These are phyloP conservation scores for Brachynemurus nebulosus DNA, from an alignment of 2,888 invertebrate species.

Conservation along the genomic window DNA sequence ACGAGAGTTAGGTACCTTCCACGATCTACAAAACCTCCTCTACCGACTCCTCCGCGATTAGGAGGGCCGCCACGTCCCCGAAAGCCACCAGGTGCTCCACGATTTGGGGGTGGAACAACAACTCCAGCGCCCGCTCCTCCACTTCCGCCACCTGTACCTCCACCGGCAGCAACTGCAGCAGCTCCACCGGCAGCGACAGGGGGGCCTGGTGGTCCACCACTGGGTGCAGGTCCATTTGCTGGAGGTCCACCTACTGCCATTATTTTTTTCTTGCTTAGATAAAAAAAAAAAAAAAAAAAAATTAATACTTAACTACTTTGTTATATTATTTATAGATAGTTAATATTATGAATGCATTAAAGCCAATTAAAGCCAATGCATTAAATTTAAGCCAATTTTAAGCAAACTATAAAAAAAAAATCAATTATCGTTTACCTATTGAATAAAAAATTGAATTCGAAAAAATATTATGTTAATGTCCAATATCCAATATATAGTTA, in stretches of 20 bases:
- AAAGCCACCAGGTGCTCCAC: slow-evolving; percentile 4
- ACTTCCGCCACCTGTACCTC: slow-evolving; percentile 3
- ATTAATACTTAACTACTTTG: neutral
- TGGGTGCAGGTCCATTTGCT: slow-evolving; percentile 12
- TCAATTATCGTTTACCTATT: too few relatives aligned
- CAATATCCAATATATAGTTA: too few relatives aligned
- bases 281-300: neutral
- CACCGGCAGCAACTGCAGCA: slow-evolving; percentile 3
- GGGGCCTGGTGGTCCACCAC: slow-evolving; percentile 7
- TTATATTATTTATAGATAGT: neutral
- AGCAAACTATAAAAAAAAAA: too few relatives aligned
- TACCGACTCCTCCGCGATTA: slow-evolving; percentile 5
- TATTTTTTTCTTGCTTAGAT: too few relatives aligned
- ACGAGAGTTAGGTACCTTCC: slow-evolving; percentile 3
- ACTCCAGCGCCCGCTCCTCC: slow-evolving; percentile 1
- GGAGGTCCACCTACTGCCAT: slow-evolving; percentile 15
- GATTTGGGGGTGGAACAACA: neutral
- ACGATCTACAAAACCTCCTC: slow-evolving; percentile 9
- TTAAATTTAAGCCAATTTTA: too few relatives aligned
- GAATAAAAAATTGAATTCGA: too few relatives aligned
- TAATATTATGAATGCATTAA: too few relatives aligned
- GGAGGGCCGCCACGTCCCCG: slow-evolving; percentile 9
- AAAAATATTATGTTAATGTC: too few relatives aligned
- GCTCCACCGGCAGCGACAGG: slow-evolving; percentile 2
- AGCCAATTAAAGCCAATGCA: too few relatives aligned